phyloP scores from a whole-genome alignment of 1,140 invertebrate species.

The Probaryconus sp. region DNA sequence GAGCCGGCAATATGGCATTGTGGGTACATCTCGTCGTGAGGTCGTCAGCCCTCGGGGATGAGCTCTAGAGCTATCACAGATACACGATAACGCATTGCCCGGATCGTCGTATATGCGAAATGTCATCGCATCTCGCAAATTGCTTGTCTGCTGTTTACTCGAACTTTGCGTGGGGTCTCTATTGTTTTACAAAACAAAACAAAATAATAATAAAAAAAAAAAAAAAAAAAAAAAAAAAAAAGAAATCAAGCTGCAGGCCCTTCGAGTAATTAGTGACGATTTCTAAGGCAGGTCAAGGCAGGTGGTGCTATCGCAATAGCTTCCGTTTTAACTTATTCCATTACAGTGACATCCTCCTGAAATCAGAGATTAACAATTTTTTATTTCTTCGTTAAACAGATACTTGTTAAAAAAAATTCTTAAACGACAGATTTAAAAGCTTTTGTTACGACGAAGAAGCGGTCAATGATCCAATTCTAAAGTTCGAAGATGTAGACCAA shows the following conservation, averaged over 20 bases:
- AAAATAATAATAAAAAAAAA: no score
- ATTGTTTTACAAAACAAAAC: slow-evolving; percentile 19
- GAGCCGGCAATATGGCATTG: slow-evolving; percentile 54
- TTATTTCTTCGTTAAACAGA: no score
- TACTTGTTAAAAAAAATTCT: no score
- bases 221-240: no score
- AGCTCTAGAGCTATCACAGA: slow-evolving; percentile 65
- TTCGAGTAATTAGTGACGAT: slow-evolving; percentile 42
- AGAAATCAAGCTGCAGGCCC: slow-evolving; percentile 25
- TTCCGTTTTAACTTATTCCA: slow-evolving; percentile 34
- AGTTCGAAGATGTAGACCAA: no score
- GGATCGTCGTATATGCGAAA: slow-evolving; percentile 52
- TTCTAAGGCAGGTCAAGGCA: slow-evolving; percentile 51
- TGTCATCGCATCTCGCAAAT: slow-evolving; percentile 41
- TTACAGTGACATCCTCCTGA: slow-evolving; percentile 27
- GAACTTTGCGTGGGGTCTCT: slow-evolving; percentile 37
- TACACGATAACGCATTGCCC: slow-evolving; percentile 62
- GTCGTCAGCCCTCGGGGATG: slow-evolving; percentile 54
- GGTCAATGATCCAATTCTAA: no score
- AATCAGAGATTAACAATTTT: no score
- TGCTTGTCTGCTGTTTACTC: slow-evolving; percentile 29
- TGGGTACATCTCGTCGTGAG: slow-evolving; percentile 42
- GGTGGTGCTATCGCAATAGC: slow-evolving; percentile 25
- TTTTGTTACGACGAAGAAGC: no score
- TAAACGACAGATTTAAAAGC: no score